Base-by-base conservation (phyloP, 2,888 invertebrate species). In the Allygus modestus region DNA sequence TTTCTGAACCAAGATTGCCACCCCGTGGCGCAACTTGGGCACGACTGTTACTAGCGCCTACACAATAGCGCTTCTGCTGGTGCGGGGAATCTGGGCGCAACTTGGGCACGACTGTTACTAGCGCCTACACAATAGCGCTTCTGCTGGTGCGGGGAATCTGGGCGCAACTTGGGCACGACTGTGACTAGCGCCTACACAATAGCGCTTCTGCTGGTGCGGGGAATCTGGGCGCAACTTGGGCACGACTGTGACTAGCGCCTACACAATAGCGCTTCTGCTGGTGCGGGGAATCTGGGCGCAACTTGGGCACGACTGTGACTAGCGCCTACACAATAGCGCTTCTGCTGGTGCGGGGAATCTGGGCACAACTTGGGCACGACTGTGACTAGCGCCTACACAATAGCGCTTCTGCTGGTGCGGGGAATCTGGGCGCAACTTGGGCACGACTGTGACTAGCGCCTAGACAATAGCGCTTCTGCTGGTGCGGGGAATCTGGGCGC, bases 111-210 rank as follows among this genome's bases (percentile, higher is more conserved):
- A 79, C 58, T 31, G 46, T 43, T n/a, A n/a, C n/a, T n/a, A n/a
- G 77, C 9, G 31, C 12, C 43, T 75, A 77, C 77, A 77, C 77
- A 77, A 77, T 51, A 77, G 43, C 17, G 77, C 77, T 73, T 37
- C 73, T 37, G 2, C 33, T 28, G 65, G 2, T 0, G 54, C 54
- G 46, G 46, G 37, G 4, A 37, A 37, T 58, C n/a, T n/a, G n/a
- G 54, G 2, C 58, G 79, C 79, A 54, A 79, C 33, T n/a, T 4
- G 9, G n/a, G 58, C 77, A 77, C 79, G 79, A 79, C 58, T 31
- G 46, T 43, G n/a, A n/a, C n/a, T n/a, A n/a, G 77, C 9, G 31
- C 12, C 43, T 75, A 77, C 77, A 77, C 77, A 77, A 77, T 51
- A 77, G 43, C 17, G 77, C 77, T 73, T 37, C 73, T 37, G 2